Evolutionary conservation across 2,113 vertebrate genomes (phyloP).

Genomic region (Nycticryphes semicollaris): DNA sequence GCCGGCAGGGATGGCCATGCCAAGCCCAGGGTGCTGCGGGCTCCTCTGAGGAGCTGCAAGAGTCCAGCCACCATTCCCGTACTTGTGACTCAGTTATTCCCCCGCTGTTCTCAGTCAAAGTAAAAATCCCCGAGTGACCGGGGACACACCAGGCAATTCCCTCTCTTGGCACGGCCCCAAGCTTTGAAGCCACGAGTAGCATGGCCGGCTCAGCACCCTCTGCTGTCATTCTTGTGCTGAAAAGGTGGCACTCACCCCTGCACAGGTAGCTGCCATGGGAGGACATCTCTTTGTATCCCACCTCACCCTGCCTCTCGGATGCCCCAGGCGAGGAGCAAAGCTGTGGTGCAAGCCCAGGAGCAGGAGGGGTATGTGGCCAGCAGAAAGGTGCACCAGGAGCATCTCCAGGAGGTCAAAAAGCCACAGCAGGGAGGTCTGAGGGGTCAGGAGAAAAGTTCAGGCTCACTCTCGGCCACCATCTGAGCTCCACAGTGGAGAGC

Average conservation of each 20-base stretch:
- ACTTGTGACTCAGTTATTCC: not conserved
- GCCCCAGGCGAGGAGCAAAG: not conserved
- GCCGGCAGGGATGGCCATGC: not conserved
- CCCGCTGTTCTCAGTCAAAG: not conserved
- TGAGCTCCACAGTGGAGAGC: not conserved
- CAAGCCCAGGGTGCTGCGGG: fast-evolving
- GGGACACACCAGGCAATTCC: not conserved
- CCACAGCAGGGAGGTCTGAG: not conserved
- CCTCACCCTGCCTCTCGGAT: fast-evolving
- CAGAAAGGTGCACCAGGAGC: fast-evolving
- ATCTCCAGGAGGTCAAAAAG: not conserved
- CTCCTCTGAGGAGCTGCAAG: fast-evolving
- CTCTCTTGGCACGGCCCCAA: fast-evolving
- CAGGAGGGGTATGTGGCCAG: fast-evolving
- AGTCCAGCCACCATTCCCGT: fast-evolving
- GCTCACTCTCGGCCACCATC: not conserved
- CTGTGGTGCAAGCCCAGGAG: not conserved
- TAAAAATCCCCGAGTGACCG: not conserved
- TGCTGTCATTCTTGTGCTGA: fast-evolving
- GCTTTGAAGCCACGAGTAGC: not conserved
- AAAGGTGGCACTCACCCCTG: fast-evolving
- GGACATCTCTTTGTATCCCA: not conserved
- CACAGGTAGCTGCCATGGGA: fast-evolving
- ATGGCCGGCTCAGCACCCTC: not conserved
- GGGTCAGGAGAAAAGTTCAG: not conserved